Evolutionary conservation across 2,797 vertebrate genomes (phyloP).

Genomic region (Channallabes apus): DNA sequence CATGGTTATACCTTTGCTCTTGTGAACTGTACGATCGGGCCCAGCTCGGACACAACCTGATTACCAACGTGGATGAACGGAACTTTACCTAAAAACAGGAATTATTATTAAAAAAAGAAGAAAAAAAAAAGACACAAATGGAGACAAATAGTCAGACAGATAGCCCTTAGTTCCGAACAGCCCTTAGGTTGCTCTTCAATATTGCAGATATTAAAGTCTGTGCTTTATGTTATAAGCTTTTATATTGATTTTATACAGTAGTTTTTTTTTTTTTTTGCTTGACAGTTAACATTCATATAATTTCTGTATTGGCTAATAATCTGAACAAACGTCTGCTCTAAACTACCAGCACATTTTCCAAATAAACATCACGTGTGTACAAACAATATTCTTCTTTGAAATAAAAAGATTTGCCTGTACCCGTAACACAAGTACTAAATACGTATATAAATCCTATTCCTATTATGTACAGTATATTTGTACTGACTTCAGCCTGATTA

Average conservation of each 20-base stretch:
- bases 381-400: not conserved
- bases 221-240: not conserved
- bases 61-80: constrained; percentile 97
- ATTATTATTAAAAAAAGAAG: not conserved
- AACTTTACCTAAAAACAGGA: constrained; percentile 83
- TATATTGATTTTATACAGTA: not conserved
- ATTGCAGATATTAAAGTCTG: not conserved
- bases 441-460: too few relatives aligned
- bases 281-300: not conserved
- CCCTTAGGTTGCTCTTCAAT: not conserved
- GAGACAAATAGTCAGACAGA: too few relatives aligned
- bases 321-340: not conserved
- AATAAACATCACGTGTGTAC: not conserved
- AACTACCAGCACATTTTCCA: not conserved
- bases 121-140: not conserved
- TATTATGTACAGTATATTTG: not conserved
- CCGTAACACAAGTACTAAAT: not conserved
- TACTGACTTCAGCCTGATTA: not conserved
- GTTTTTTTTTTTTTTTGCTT: not conserved
- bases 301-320: not conserved
- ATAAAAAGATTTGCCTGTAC: not conserved
- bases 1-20: constrained; percentile 87
- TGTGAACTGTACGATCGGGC: constrained; percentile 93
- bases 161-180: not conserved
- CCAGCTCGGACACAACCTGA: constrained; percentile 96